Evolutionary conservation across 35 echinoderm and acorn worm species (phyloP), one percentile per base, ranked within the genome.

Genomic region (Strongylocentrotus purpuratus): DNA sequence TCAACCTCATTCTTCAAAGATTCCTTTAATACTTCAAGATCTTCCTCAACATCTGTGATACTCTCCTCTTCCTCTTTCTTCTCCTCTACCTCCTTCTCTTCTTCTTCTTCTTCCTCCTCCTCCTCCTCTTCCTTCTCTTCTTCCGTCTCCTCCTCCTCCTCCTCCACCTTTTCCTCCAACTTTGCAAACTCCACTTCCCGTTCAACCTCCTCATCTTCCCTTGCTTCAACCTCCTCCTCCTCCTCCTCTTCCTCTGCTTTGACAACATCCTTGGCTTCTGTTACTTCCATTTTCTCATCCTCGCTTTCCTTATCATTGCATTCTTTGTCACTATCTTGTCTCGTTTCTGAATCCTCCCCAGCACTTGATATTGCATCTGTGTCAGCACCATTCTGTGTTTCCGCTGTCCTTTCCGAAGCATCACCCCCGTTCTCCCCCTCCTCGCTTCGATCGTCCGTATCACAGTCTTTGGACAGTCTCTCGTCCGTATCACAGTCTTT

Each of bases 181-280:
- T n/a, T 59, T 70, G 58, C 55, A 6, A 70, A 32, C 45, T 94
- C 70, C 31, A 13, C 32, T 46, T 46, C 33, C 65, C 15, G 10
- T 87, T 94, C 94, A 41, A 87, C 33, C 33, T 94, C 46, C 1
- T 47, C 85, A 22, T 94, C 85, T 10, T 20, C 47, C 86, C 17
- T 87, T 89, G 22, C 86, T 45, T 87, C 86, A 22, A 32, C 86
- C 45, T 95, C 85, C 11, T 95, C 94, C 45, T 95, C 85, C 11
- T 95, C 94, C 48, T 95, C 52, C 10, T 95, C 94, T 31, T 88
- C 94, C 17, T 95, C 94, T 18, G 50, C 9, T 41, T 86, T 25
- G 85, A 28, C 85, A 85, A 85, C 85, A 31, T 94, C 94, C 20
- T 86, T 32, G 13, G 33, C 25, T 85, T 85, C 32, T 4, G 45